A percentile compares a stretch with the other conserved stretches of the same genome.
phyloP scores from a whole-genome alignment of 2,888 invertebrate genomes.

The Abrostola tripartita region DNA sequence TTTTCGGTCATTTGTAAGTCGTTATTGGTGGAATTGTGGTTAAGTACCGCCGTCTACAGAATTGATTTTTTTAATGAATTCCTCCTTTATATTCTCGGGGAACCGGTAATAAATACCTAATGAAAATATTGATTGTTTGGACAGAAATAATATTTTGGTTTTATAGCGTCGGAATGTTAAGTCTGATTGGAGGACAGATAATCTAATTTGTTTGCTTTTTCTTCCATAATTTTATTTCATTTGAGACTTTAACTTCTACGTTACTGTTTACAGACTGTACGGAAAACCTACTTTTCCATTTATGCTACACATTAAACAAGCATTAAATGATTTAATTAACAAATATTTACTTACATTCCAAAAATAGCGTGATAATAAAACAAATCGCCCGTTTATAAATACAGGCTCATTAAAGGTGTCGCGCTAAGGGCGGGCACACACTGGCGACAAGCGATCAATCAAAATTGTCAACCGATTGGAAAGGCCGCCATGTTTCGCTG shows the following conservation, averaged over 20 bases:
- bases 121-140: conserved; percentile 63
- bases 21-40: conserved; percentile 84
- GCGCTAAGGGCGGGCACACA: conserved; percentile 55
- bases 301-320: no score
- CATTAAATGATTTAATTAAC: neutral
- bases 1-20: conserved; percentile 83
- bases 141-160: conserved; percentile 49
- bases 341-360: neutral
- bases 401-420: conserved; percentile 68
- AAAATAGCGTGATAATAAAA: conserved; percentile 38
- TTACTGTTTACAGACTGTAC: no score
- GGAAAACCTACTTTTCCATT: no score
- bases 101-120: conserved; percentile 78
- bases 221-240: no score
- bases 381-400: conserved; percentile 60
- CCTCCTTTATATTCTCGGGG: conserved; percentile 72
- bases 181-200: no score
- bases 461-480: conserved; percentile 86
- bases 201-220: no score
- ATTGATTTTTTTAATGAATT: conserved; percentile 85
- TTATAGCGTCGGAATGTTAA: conserved; percentile 41
- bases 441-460: conserved; percentile 77
- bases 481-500: conserved; percentile 77
- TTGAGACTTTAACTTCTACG: no score
- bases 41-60: conserved; percentile 75